Base-by-base conservation (phyloP, 2,888 invertebrate species). In the Charanyca ferruginea region DNA sequence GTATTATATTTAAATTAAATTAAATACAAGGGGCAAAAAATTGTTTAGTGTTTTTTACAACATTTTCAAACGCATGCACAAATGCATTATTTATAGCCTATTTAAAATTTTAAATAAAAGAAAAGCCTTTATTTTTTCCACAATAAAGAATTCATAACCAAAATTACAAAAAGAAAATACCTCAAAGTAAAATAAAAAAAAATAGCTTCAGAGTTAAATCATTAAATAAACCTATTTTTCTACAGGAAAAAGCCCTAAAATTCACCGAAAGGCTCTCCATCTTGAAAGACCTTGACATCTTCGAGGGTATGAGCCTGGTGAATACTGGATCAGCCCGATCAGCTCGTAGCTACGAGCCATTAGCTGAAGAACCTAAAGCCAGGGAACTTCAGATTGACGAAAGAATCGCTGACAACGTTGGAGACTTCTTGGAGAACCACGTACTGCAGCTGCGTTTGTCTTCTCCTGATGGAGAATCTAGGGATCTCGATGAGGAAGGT, bases 241-340 rank as follows among this genome's bases (percentile, higher is more conserved):
- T 9, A 20, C 93, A 96, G 96, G 96, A 96, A 95, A 94, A 96
- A 81, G 96, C 96, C 9, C 86, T 96, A 23, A 96, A 96, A 80
- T 95, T 96, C 78, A 96, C 97, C 45, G 97, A 97, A 80, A 91
- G 92, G 48, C 92, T 96, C 8, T 96, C 97, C 1, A 94, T 96
- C 57, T 89, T 95, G 45, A 92, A 96, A 79, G 96, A 96, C 68
- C 79, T 97, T 35, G 94, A 94, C 49, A 84, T 95, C 61, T 93
- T 93, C 63, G 96, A 96, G 57, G 96, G 96, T 18, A 92, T 97
- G 87, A 94, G 85, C 66, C 89, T 92, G 76, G 91, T 92, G 63
- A 96, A 96, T 81, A 96, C 96, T 5, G 93, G 95, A 77, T 91
- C 96, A 83, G 93, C 94, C 38, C 86, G 95, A 2, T 94, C 95